Evolutionary conservation across 2,113 vertebrate genomes (phyloP), one percentile per base, ranked within the genome.

Genomic region (Urocynchramus pylzowi): DNA sequence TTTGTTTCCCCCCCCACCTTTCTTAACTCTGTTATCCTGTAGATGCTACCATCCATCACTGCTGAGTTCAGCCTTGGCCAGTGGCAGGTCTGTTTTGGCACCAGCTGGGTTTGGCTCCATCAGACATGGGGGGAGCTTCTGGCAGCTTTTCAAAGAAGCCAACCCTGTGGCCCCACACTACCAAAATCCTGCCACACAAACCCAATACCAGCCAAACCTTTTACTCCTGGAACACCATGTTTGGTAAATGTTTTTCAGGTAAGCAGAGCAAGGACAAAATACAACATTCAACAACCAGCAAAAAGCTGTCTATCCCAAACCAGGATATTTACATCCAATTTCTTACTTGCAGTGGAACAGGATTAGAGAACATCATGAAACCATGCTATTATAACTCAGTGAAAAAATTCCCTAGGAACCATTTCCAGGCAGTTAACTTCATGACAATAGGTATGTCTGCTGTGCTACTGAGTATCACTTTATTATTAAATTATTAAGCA

Each of bases 1-100:
- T 45, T 59, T n/a, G 37, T 10, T 57, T 4, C 1, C 3, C 5
- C 2, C 30, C 10, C 19, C 8, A 3, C 7, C 5, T 7, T 37
- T 33, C 12, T 16, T 20, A 42, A 26, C 50, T 27, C 3, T 17
- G 17, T 22, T 64, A 53, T 15, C 37, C 61, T 69, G 60, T 53
- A 47, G 53, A 11, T 20, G 41, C 28, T 39, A 7, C 20, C 24
- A n/a, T 30, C 39, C 5, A 5, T 8, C 9, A 2, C 39, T 45
- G 45, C 2, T 18, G 45, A n/a, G 20, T 16, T 47, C 20, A 14
- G n/a, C 45, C n/a, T 31, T 16, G 39, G n/a, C 61, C 87, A 75
- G 23, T 8, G 13, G n/a, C 78, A 60, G n/a, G 21, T 35, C 14
- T 7, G 3, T 5, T 41, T 17, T 24, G 39, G 74, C 53, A 63